Evolutionary conservation across 2,888 invertebrate species (phyloP).

Genomic region (Trachelus stipa): DNA sequence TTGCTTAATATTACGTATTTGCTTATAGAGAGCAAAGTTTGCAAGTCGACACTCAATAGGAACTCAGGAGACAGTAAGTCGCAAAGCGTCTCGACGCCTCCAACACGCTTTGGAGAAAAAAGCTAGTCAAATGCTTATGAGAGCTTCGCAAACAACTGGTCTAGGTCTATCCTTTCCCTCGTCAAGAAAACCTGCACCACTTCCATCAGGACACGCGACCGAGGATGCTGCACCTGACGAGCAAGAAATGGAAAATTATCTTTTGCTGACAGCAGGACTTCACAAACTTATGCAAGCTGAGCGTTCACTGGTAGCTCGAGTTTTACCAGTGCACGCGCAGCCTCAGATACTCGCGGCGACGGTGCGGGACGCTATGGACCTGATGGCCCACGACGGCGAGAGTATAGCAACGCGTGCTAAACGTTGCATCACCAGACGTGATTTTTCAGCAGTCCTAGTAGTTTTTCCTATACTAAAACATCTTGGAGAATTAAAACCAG

Average conservation of each 20-base stretch:
- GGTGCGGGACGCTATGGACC: conserved; percentile 85
- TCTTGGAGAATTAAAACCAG: conserved; percentile 80
- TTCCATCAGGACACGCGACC: conserved; percentile 48
- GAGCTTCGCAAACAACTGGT: conserved; percentile 87
- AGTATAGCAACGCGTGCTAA: conserved; percentile 81
- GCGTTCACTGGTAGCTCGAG: conserved; percentile 82
- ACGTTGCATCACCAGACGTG: conserved; percentile 80
- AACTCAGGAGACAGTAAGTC: conserved; percentile 75
- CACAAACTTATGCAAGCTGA: conserved; percentile 91
- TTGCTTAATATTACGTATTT: conserved; percentile 7
- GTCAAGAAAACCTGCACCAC: conserved; percentile 69
- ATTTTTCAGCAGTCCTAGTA: conserved; percentile 83
- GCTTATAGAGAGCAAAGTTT: conserved; percentile 75
- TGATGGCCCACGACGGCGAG: conserved; percentile 89
- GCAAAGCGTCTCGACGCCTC: conserved; percentile 83
- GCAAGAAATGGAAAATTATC: conserved; percentile 85
- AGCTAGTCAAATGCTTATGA: conserved; percentile 85
- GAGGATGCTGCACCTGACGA: conserved; percentile 71
- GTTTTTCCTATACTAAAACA: conserved; percentile 87
- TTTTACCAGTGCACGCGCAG: conserved; percentile 85
- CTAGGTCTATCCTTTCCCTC: conserved; percentile 76
- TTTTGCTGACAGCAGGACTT: conserved; percentile 84
- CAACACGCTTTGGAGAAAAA: conserved; percentile 80
- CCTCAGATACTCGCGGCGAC: conserved; percentile 86
- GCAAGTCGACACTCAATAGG: conserved; percentile 71